Evolutionary conservation across 2,888 invertebrate genomes (phyloP), one percentile per base, ranked within the genome.

Genomic region (Digitonthophagus gazella): DNA sequence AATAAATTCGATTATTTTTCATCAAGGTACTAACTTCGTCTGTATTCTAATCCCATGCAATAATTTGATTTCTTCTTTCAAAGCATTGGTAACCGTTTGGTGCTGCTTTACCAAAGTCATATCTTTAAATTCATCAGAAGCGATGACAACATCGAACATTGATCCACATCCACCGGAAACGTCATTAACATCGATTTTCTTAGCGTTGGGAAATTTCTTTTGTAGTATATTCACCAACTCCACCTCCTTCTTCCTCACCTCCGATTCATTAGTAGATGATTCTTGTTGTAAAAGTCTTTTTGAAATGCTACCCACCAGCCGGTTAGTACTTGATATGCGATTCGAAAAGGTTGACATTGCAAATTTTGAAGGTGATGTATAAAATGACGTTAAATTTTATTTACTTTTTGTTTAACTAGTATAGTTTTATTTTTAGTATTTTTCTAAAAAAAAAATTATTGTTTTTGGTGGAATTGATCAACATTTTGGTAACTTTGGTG

Each of bases 21-120:
- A 61, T 61, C 18, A 61, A n/a, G 61, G 18, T 6, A 61, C 61
- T 20, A 69, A 82, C 69, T 86, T 85, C 0, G 94, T 94, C 73
- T 90, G 87, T 75, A 95, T 92, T 72, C 93, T 86, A 66, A 94
- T 84, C 5, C 93, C 95, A 80, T 95, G 95, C 90, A 94, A 93
- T 76, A 89, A 88, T 75, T 91, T 91, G 72, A 94, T 93, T 83
- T 94, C 90, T 74, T 87, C 87, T 77, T 90, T 90, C 44, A 95
- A 84, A 3, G 88, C 87, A 72, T 91, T 88, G 58, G 91, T 92
- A 3, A 93, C 89, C 22, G 91, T 80, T 73, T 89, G 85, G 79
- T 93, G 93, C 78, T 93, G 93, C 77, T 92, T 92, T 1, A 92
- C 88, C 68, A 87, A 86, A 22, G 87, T 86, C 44, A 92, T 77